Evolutionary conservation across 2,113 vertebrate genomes (phyloP).

Genomic region (Geococcyx californianus): DNA sequence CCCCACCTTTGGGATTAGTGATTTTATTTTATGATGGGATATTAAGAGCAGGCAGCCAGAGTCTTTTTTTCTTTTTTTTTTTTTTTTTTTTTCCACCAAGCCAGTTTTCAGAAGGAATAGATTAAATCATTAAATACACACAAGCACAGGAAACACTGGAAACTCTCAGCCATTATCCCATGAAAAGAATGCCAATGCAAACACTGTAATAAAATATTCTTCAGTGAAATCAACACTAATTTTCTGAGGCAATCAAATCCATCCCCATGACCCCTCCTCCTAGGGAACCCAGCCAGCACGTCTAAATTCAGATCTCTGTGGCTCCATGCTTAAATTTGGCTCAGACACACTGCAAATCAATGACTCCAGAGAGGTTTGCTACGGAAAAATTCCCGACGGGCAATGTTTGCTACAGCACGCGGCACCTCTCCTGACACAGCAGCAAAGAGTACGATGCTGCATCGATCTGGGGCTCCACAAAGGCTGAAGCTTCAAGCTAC

Average conservation of each 20-base stretch:
- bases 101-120: conserved; percentile 16
- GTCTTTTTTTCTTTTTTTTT: no score
- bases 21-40: conserved; percentile 36
- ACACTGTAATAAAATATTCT: conserved; percentile 67
- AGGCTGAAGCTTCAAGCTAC: neutral
- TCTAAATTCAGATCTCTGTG: conserved; percentile 18
- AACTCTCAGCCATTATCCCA: conserved; percentile 44
- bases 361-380: conserved; percentile 6
- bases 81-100: neutral
- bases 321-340: conserved; percentile 27
- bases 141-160: conserved; percentile 50
- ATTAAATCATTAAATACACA: conserved; percentile 53
- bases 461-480: neutral
- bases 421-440: neutral
- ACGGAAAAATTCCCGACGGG: neutral
- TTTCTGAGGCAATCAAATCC: conserved; percentile 56
- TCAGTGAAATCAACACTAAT: conserved; percentile 64
- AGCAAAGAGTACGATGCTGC: neutral
- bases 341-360: conserved; percentile 1
- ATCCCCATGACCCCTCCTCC: conserved; percentile 55
- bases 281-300: conserved; percentile 33
- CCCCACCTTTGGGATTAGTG: conserved; percentile 36
- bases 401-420: neutral
- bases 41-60: conserved; percentile 19
- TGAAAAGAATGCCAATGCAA: conserved; percentile 51